Conservation (phyloP, 1,140 invertebrate species). For the Orchesella cincta region DNA sequence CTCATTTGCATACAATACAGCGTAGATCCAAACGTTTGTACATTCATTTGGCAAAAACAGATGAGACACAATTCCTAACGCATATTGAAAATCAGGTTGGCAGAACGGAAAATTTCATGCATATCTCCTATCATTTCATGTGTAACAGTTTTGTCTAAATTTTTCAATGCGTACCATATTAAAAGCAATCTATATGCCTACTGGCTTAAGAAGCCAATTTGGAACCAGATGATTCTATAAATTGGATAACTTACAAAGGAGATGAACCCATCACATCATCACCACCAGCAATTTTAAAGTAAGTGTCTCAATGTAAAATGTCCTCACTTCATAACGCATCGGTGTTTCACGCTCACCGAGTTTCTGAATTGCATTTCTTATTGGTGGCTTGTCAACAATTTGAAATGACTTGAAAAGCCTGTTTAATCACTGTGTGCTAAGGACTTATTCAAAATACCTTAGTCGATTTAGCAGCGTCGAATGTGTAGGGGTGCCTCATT, state of each 20-base stretch:
- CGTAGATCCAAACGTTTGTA: no score
- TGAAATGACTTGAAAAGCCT: not conserved
- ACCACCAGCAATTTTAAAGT: not conserved
- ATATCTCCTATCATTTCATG: not conserved
- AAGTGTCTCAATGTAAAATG: not conserved
- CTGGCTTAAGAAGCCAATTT: not conserved
- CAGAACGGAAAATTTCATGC: slow-evolving; percentile 1
- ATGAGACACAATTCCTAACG: no score
- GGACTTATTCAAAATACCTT: not conserved
- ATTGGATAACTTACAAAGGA: not conserved
- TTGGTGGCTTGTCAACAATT: not conserved
- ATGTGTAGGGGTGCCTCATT: not conserved
- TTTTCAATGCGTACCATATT: not conserved
- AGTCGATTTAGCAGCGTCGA: not conserved
- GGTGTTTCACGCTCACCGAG: not conserved
- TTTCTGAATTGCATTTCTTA: not conserved
- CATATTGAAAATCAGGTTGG: no score
- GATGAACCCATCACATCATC: not conserved
- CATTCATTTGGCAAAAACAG: no score
- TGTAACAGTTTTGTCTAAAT: not conserved
- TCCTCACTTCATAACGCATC: not conserved
- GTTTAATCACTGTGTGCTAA: not conserved
- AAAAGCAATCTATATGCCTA: not conserved
- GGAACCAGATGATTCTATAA: not conserved
- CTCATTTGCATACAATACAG: no score